phyloP scores from a whole-genome alignment of 2,888 invertebrate genomes.

The Coleophora deauratella region DNA sequence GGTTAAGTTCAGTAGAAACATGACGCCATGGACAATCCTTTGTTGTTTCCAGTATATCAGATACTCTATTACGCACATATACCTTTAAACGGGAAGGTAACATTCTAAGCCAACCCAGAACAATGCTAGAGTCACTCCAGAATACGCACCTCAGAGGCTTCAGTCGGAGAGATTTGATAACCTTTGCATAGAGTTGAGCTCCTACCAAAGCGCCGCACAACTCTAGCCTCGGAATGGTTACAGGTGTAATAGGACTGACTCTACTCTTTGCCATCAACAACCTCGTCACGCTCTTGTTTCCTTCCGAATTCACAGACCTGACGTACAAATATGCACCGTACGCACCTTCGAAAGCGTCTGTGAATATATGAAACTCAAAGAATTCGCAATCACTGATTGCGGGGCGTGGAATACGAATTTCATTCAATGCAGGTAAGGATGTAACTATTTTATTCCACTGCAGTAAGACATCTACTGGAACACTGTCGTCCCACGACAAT shows the following conservation, averaged over 20 bases:
- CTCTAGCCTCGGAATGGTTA: slow-evolving; percentile 16
- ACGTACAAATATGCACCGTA: slow-evolving; percentile 18
- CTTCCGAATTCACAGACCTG: slow-evolving; percentile 4
- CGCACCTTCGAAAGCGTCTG: slow-evolving; percentile 14
- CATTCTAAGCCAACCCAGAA: slow-evolving; percentile 9
- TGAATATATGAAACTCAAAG: slow-evolving; percentile 17
- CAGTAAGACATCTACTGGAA: neutral
- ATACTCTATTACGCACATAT: slow-evolving; percentile 10
- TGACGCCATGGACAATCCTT: neutral
- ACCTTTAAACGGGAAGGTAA: slow-evolving; percentile 8
- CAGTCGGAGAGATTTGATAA: slow-evolving; percentile 5
- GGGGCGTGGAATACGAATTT: slow-evolving; percentile 10
- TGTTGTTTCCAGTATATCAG: neutral
- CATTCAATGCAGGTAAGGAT: neutral
- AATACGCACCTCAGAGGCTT: slow-evolving; percentile 3
- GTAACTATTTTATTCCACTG: neutral
- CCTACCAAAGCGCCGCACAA: slow-evolving; percentile 17
- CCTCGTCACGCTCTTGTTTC: slow-evolving; percentile 1
- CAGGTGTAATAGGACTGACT: slow-evolving; percentile 15
- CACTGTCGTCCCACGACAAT: slow-evolving; percentile 10
- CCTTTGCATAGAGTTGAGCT: slow-evolving; percentile 11
- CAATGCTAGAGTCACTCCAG: slow-evolving; percentile 11
- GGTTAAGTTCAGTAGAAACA: too few relatives aligned
- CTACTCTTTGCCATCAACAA: slow-evolving; percentile 17
- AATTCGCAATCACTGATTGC: slow-evolving; percentile 1